Evolutionary conservation across 2,113 vertebrate species (phyloP).

Genomic region (Proterorhinus semilunaris): DNA sequence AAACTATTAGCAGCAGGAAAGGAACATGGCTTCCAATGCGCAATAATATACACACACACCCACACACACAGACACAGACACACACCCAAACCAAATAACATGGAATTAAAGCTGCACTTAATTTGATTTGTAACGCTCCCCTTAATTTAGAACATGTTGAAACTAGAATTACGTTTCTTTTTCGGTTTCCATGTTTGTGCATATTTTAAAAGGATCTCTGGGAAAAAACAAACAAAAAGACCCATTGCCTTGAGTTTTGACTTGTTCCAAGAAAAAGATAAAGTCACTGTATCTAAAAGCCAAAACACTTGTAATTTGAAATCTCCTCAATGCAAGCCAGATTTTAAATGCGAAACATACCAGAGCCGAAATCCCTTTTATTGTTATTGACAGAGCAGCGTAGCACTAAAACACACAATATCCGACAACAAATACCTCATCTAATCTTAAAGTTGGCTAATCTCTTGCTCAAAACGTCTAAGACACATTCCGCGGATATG

Average conservation of each 20-base stretch:
- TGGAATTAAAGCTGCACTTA: slow-evolving; percentile 3
- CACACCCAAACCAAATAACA: slow-evolving; percentile 28
- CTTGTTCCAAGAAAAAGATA: neutral
- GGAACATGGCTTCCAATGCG: slow-evolving; percentile 20
- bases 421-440: neutral
- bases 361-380: slow-evolving; percentile 26
- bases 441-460: slow-evolving; percentile 19
- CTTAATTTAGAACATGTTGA: slow-evolving; percentile 10
- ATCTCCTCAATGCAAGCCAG: slow-evolving; percentile 47
- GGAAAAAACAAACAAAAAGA: neutral
- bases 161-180: neutral
- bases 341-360: slow-evolving; percentile 52
- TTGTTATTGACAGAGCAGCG: slow-evolving; percentile 32
- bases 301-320: slow-evolving; percentile 41
- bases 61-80: no score
- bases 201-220: slow-evolving; percentile 20
- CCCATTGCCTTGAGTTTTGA: neutral
- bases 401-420: slow-evolving; percentile 29
- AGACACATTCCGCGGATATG: slow-evolving; percentile 69
- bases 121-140: slow-evolving; percentile 7
- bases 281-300: neutral
- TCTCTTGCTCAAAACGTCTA: slow-evolving; percentile 29
- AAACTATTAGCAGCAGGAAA: slow-evolving; percentile 43
- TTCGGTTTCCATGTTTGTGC: neutral
- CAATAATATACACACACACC: slow-evolving; percentile 7